Percentiles rank a stretch among this genome's conserved stretches.
These are phyloP conservation scores for Cryptosula pallasiana DNA, from an alignment of 2,888 invertebrate genomes.

Conservation along the genomic window DNA sequence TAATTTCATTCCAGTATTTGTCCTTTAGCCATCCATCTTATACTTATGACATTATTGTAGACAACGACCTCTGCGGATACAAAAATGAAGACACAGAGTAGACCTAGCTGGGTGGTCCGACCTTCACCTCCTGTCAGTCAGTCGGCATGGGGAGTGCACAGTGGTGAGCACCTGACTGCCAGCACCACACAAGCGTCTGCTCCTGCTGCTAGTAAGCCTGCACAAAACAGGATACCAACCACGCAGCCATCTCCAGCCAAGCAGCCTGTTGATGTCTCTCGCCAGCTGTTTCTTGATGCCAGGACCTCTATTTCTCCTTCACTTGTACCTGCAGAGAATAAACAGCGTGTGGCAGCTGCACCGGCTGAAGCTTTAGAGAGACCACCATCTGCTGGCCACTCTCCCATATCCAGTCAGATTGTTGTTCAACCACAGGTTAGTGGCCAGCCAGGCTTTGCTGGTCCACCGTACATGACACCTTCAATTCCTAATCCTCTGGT, in stretches of 20 bases:
- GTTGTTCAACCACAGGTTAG: not conserved
- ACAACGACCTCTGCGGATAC: not conserved
- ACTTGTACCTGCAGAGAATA: not conserved
- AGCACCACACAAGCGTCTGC: not conserved
- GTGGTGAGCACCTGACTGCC: not conserved
- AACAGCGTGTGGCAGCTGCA: not conserved
- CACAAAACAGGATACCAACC: conserved; percentile 25
- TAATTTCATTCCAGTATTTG: too few species aligned
- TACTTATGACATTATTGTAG: too few species aligned
- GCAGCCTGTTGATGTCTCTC: conserved; percentile 36
- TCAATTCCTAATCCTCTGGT: not conserved
- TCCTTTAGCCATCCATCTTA: too few species aligned
- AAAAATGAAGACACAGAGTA: not conserved
- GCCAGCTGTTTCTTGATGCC: conserved; percentile 48
- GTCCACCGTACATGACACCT: not conserved
- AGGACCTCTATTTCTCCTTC: not conserved
- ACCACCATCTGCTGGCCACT: not conserved
- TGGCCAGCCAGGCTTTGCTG: not conserved
- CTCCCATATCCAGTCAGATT: not conserved
- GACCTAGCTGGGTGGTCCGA: conserved; percentile 4
- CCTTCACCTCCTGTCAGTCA: not conserved
- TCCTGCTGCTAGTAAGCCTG: not conserved
- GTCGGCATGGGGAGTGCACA: not conserved
- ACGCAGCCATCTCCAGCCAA: conserved; percentile 28
- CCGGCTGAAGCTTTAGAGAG: not conserved